Percentiles rank a stretch among this genome's conserved stretches.
Conservation (phyloP, 2,113 vertebrate genomes). For the Rhinopomastus cyanomelas region DNA sequence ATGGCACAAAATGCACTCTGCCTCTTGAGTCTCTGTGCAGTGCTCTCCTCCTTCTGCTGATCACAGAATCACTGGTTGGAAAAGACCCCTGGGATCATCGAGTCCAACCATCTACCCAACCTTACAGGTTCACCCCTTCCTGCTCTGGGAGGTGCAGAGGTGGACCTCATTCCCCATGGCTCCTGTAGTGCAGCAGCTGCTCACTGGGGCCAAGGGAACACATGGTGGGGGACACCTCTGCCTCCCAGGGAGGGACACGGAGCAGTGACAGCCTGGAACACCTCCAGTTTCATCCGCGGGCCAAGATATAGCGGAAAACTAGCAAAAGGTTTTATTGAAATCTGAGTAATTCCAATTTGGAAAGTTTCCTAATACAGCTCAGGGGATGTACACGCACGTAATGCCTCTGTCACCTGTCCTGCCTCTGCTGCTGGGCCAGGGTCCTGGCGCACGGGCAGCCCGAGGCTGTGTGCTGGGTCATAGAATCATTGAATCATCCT, state of each 20-base stretch:
- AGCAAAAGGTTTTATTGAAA: conserved; percentile 56
- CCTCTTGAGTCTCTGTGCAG: not conserved
- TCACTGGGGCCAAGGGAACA: not conserved
- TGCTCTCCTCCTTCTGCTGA: not conserved
- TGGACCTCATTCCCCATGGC: accelerated
- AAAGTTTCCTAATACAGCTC: conserved; percentile 47
- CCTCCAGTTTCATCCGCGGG: conserved; percentile 29
- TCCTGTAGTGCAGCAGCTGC: not conserved
- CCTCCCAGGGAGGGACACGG: not conserved
- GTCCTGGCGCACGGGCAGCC: not conserved
- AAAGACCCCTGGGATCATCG: too few species aligned
- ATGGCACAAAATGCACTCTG: not conserved
- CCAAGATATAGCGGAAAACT: conserved; percentile 47
- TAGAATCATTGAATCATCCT: not conserved
- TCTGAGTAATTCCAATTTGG: conserved; percentile 64
- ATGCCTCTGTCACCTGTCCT: not conserved
- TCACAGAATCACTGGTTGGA: too few species aligned
- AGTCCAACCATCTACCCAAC: too few species aligned
- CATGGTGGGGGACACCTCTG: not conserved
- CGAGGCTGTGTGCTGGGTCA: not conserved
- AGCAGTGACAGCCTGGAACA: conserved; percentile 19
- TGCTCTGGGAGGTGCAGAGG: not conserved
- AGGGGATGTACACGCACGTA: not conserved
- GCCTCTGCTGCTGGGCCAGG: not conserved
- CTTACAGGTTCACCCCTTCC: too few species aligned